Percentiles rank a stretch among this genome's conserved stretches.
Conservation (phyloP, 2,888 invertebrate genomes). For the Drosophila vallismaia region DNA sequence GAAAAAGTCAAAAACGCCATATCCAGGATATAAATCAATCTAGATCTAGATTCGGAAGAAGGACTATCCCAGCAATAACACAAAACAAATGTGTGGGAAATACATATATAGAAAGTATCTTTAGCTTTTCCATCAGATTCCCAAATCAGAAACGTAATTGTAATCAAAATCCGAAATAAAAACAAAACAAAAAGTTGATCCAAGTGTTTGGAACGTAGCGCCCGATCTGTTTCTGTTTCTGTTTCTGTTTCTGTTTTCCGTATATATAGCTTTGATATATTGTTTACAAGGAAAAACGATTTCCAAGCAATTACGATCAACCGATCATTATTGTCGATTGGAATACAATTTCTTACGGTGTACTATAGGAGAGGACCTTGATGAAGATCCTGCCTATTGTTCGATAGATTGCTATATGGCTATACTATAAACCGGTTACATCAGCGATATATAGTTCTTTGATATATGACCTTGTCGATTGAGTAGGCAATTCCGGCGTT, state of each 20-base stretch:
- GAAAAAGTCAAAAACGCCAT: background rate
- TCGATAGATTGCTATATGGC: too few species aligned
- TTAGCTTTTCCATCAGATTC: constrained; percentile 3
- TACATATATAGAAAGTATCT: constrained; percentile 8
- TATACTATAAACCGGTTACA: constrained; percentile 12
- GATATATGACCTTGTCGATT: constrained; percentile 40
- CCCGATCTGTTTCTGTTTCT: constrained; percentile 3
- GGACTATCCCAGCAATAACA: constrained; percentile 24
- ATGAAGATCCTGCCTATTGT: too few species aligned
- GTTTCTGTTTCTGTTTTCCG: too few species aligned
- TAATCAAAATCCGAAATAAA: constrained; percentile 1
- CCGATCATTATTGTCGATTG: constrained; percentile 5
- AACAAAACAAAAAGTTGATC: constrained; percentile 12
- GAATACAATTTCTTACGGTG: background rate
- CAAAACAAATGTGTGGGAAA: constrained; percentile 34
- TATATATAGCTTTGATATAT: constrained; percentile 33
- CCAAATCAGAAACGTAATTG: constrained; percentile 2
- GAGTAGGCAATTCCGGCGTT: constrained; percentile 42
- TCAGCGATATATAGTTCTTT: constrained; percentile 15
- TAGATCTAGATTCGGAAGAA: background rate
- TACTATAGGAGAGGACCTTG: background rate
- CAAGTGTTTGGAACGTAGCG: constrained; percentile 30
- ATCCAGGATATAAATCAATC: background rate
- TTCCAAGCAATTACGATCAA: constrained; percentile 12
- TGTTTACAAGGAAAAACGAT: constrained; percentile 26